phyloP scores from a whole-genome alignment of 2,797 vertebrate genomes.

The Ciconia nigra region DNA sequence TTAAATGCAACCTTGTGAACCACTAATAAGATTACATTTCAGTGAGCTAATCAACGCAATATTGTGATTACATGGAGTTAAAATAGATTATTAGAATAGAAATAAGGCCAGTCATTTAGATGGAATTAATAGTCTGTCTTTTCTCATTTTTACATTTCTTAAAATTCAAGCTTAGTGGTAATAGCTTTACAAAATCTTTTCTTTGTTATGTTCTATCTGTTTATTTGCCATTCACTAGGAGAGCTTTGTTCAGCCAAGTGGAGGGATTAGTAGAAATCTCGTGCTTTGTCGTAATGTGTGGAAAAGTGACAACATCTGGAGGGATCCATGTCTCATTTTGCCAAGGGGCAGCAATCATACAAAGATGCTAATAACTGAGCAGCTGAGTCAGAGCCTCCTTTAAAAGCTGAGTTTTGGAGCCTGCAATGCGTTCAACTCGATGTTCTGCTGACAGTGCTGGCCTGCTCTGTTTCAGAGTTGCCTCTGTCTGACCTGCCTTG shows the following conservation, averaged over 20 bases:
- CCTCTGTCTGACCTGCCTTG: not conserved
- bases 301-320: not conserved
- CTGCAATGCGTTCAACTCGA: fast-evolving
- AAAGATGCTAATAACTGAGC: not conserved
- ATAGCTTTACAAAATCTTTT: not conserved
- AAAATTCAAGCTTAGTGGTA: not conserved
- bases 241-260: not conserved
- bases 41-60: slow-evolving; percentile 7
- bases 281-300: not conserved
- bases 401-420: not conserved
- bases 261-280: not conserved
- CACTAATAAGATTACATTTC: slow-evolving; percentile 27
- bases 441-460: not conserved
- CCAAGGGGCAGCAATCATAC: not conserved
- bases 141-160: not conserved
- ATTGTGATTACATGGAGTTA: not conserved
- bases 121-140: not conserved
- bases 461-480: not conserved
- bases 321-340: not conserved
- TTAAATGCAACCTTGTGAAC: slow-evolving; percentile 32
- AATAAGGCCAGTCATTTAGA: not conserved
- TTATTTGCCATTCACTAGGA: not conserved
- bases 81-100: slow-evolving; percentile 16
- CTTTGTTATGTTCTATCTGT: not conserved
- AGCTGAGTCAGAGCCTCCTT: not conserved